Conservation (phyloP, 2,888 invertebrate species). For the Catocala nupta region DNA sequence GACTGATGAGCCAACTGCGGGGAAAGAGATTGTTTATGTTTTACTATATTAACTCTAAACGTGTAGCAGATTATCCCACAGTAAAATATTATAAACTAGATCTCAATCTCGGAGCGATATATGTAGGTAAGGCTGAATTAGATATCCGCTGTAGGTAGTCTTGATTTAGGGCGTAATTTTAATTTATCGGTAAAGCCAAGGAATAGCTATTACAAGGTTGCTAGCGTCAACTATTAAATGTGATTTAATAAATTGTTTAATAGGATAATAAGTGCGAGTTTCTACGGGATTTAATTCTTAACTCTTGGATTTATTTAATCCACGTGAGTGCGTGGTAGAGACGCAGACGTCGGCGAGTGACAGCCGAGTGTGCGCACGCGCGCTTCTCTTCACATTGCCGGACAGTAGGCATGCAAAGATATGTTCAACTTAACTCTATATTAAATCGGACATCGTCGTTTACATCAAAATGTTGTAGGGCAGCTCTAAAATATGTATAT, state of each 20-base stretch:
- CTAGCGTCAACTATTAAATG: conserved; percentile 19
- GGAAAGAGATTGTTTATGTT: conserved; percentile 80
- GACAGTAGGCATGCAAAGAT: conserved; percentile 61
- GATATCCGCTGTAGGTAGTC: conserved; percentile 27
- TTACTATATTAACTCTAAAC: conserved; percentile 71
- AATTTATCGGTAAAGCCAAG: conserved; percentile 21
- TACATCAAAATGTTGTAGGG: conserved; percentile 34
- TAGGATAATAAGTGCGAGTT: conserved; percentile 57
- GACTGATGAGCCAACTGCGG: conserved; percentile 83
- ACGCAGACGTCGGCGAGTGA: conserved; percentile 61
- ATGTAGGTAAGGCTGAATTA: conserved; percentile 34
- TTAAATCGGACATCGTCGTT: conserved; percentile 51
- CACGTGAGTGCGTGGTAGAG: conserved; percentile 59
- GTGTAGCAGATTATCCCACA: conserved; percentile 53
- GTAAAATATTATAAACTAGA: conserved; percentile 44
- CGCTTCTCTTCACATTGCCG: conserved; percentile 62
- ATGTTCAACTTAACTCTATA: conserved; percentile 53
- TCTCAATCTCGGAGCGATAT: conserved; percentile 24
- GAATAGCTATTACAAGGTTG: conserved; percentile 26
- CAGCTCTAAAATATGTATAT: conserved; percentile 11
- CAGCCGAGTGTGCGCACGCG: conserved; percentile 68
- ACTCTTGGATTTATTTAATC: conserved; percentile 77
- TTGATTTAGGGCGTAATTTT: conserved; percentile 32
- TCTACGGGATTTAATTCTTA: conserved; percentile 75
- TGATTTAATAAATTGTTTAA: conserved; percentile 44